phyloP scores from a whole-genome alignment of 2,888 invertebrate genomes.

The Drosophila affinis region DNA sequence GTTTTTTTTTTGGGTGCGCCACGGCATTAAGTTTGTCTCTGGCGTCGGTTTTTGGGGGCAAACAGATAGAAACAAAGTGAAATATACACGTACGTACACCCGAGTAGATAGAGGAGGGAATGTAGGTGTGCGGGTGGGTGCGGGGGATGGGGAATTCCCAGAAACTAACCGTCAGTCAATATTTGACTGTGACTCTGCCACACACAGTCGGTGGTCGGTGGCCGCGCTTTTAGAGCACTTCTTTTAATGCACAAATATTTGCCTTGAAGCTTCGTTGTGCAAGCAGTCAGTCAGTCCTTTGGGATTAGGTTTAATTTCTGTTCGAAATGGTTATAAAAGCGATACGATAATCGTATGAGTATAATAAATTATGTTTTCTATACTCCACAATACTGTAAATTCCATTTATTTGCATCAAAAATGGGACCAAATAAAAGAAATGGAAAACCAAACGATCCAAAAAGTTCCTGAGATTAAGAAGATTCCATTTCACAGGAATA shows the following conservation, averaged over 20 bases:
- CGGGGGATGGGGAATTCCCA: slow-evolving; percentile 53
- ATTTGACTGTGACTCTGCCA: slow-evolving; percentile 50
- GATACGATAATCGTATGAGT: neutral
- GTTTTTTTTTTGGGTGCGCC: slow-evolving; percentile 42
- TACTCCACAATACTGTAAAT: too few relatives aligned
- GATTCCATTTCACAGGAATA: too few relatives aligned
- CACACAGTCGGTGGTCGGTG: neutral
- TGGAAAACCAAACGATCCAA: too few relatives aligned
- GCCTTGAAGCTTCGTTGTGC: neutral
- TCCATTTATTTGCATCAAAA: too few relatives aligned
- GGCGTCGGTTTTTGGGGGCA: slow-evolving; percentile 31
- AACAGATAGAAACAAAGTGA: slow-evolving; percentile 40
- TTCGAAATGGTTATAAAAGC: neutral
- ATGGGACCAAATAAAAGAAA: too few relatives aligned
- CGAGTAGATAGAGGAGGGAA: neutral
- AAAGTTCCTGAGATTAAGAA: too few relatives aligned
- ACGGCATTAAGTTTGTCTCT: slow-evolving; percentile 17
- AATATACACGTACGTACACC: slow-evolving; percentile 9
- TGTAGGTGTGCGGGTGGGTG: neutral
- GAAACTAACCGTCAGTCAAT: slow-evolving; percentile 62
- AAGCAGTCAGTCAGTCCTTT: neutral
- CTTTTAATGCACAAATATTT: slow-evolving; percentile 70
- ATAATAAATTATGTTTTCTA: too few relatives aligned
- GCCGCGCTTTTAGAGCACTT: slow-evolving; percentile 45
- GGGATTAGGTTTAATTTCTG: neutral